phyloP scores from a whole-genome alignment of 2,888 invertebrate species.

The Melinaea marsaeus region DNA sequence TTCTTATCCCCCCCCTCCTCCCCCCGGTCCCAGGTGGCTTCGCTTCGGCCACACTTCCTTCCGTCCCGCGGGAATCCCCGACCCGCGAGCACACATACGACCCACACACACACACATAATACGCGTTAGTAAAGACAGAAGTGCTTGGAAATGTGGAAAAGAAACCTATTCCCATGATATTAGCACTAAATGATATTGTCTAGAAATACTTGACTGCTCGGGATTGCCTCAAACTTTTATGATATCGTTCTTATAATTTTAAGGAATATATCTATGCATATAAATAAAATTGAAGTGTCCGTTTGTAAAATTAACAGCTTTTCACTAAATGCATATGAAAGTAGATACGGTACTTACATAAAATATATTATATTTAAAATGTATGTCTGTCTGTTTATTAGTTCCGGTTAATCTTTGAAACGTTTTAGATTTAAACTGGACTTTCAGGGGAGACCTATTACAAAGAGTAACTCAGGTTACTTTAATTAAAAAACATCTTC shows the following conservation, averaged over 20 bases:
- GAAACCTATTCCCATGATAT: conserved; percentile 39
- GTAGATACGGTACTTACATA: too few species aligned
- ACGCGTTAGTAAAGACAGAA: conserved; percentile 31
- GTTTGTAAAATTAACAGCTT: too few species aligned
- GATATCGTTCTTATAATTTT: conserved; percentile 10
- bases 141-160: conserved; percentile 39
- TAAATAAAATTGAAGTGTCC: too few species aligned
- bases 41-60: conserved; percentile 72
- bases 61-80: conserved; percentile 63
- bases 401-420: too few species aligned
- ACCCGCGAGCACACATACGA: conserved; percentile 55
- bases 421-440: too few species aligned
- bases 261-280: not conserved
- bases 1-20: conserved; percentile 33
- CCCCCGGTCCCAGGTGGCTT: conserved; percentile 67
- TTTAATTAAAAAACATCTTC: too few species aligned
- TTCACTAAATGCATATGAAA: too few species aligned
- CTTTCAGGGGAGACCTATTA: too few species aligned
- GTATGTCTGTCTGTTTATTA: too few species aligned
- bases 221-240: conserved; percentile 20
- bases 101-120: conserved; percentile 36
- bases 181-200: conserved; percentile 42
- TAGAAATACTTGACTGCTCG: conserved; percentile 25
- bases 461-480: too few species aligned
- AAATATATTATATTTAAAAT: too few species aligned